Evolutionary conservation across 2,888 invertebrate genomes (phyloP), one percentile per base, ranked within the genome.

Genomic region (Coronaproctus castanopsis): DNA sequence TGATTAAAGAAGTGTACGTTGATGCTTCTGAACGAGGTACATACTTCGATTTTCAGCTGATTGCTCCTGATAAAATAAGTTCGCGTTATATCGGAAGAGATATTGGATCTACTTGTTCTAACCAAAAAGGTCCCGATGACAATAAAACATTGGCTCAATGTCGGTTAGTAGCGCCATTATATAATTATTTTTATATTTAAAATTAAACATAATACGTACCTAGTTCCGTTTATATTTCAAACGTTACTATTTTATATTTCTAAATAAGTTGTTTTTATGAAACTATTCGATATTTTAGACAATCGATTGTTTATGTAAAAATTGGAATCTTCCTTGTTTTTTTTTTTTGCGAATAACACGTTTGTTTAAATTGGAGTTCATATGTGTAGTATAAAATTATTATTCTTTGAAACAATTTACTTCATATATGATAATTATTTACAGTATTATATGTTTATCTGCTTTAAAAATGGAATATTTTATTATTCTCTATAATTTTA

Each of bases 1-100:
- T 98, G 5, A 95, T 99, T 0, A 93, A 95, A 70, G 97, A 98
- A 77, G 97, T 98, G 0, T 97, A 97, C 72, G 91, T 92, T 3
- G 97, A 97, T 71, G 90, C 97, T 0, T 78, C 96, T 55, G 83
- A 87, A 58, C 91, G 92, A 71, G 97, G 97, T 53, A 97, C 97
- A 2, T 90, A 88, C 68, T 97, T 98, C 72, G 93, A 92, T 71
- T 99, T 98, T 75, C 87, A 92, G 1, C 78, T 96, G 57, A 87
- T 90, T 0, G 86, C 79, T 66, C 90, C 90, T 0, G 88, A 89
- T 67, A 76, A 75, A 67, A 77, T 85, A 62, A 79, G 81, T 19
- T 81, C 87, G 3, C 81, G 85, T n/a, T 92, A 87, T 69, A 77
- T 89, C 58, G 84, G 91, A 81, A 79, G 92, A 61, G 92, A 96